Conservation (phyloP, 2,888 invertebrate species). For the Dorcus parallelipipedus region DNA sequence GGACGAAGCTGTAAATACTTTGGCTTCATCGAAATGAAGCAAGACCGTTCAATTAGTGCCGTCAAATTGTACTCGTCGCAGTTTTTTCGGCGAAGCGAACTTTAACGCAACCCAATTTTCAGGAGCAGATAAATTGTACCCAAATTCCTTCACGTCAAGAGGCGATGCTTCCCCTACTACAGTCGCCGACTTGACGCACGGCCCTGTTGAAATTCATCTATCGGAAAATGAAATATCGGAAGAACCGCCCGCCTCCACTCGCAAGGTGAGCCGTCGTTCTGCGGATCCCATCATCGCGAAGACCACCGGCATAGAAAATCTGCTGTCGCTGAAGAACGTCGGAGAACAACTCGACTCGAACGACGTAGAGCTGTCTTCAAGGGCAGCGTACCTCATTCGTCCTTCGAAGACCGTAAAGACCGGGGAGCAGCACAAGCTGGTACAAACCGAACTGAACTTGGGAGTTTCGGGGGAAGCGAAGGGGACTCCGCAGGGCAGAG, state of each 20-base stretch:
- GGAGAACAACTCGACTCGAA: conserved; percentile 53
- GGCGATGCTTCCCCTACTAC: conserved; percentile 52
- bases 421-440: conserved; percentile 31
- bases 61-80: neutral
- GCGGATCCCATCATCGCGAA: conserved; percentile 58
- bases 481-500: conserved; percentile 71
- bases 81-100: neutral
- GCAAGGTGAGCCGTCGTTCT: conserved; percentile 46
- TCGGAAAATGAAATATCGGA: conserved; percentile 34
- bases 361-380: conserved; percentile 49
- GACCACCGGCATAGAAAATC: conserved; percentile 49
- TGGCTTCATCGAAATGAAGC: too few relatives aligned
- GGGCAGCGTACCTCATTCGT: conserved; percentile 48
- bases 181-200: conserved; percentile 30
- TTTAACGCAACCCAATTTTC: neutral
- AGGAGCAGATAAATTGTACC: conserved; percentile 50
- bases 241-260: conserved; percentile 33
- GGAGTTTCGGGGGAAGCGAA: conserved; percentile 69
- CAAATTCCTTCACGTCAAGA: conserved; percentile 68
- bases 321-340: conserved; percentile 55
- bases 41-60: too few relatives aligned
- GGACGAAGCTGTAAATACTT: too few relatives aligned
- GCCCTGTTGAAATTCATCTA: conserved; percentile 27
- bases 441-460: conserved; percentile 5
- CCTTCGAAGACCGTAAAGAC: conserved; percentile 56